Conservation (phyloP, 2,888 invertebrate genomes). For the Ceratothoa steindachneri region DNA sequence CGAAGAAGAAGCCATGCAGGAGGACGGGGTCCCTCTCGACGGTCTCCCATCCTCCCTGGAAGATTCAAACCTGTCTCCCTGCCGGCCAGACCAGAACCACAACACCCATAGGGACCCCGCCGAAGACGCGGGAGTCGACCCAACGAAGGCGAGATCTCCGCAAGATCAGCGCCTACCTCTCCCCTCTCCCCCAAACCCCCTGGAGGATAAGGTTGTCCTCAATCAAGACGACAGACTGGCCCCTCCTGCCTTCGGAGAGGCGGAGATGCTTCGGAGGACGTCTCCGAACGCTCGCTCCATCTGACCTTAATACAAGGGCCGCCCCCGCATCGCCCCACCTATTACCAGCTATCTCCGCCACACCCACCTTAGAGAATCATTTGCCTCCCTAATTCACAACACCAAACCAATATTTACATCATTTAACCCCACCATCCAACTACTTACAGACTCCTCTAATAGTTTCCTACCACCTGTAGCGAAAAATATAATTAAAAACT, state of each 20-base stretch:
- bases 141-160: background rate
- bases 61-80: background rate
- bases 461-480: too few relatives aligned
- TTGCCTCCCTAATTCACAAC: too few relatives aligned
- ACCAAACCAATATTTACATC: too few relatives aligned
- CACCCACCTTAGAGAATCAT: too few relatives aligned
- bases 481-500: too few relatives aligned
- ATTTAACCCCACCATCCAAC: too few relatives aligned
- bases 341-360: too few relatives aligned
- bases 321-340: too few relatives aligned
- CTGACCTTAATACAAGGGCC: constrained; percentile 4
- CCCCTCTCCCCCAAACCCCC: too few relatives aligned
- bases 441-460: too few relatives aligned
- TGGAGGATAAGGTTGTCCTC: background rate
- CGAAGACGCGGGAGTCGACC: background rate
- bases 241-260: background rate
- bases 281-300: background rate
- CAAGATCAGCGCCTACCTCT: too few relatives aligned
- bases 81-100: background rate
- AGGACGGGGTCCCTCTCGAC: constrained; percentile 6
- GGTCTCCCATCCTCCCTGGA: constrained; percentile 13
- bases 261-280: background rate
- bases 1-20: constrained; percentile 7
- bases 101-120: background rate
- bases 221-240: background rate